Percentiles rank a stretch among this genome's conserved stretches.
Conservation (phyloP, 2,888 invertebrate genomes). For the Unio delphinus region DNA sequence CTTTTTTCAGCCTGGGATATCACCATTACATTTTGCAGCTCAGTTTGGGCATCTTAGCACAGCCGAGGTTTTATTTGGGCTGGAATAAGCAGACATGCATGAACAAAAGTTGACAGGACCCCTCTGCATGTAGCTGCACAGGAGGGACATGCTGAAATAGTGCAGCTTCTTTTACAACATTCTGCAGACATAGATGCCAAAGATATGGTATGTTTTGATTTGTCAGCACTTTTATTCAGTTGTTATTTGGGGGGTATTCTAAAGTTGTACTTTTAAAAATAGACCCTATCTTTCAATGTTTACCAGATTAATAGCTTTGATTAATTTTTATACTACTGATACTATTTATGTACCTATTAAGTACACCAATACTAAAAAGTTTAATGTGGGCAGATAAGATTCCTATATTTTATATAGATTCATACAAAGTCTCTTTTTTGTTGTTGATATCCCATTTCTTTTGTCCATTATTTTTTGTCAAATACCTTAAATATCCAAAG, state of each 20-base stretch:
- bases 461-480: too few relatives aligned
- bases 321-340: too few relatives aligned
- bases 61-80: conserved; percentile 87
- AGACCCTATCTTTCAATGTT: not conserved
- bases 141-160: conserved; percentile 85
- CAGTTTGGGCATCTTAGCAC: conserved; percentile 85
- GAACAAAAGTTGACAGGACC: conserved; percentile 93
- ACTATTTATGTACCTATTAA: too few relatives aligned
- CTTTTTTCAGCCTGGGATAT: conserved; percentile 83
- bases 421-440: too few relatives aligned
- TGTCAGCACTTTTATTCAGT: not conserved
- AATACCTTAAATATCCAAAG: too few relatives aligned
- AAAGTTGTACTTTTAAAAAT: not conserved
- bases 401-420: too few relatives aligned
- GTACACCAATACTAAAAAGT: too few relatives aligned
- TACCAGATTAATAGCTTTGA: not conserved
- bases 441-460: too few relatives aligned
- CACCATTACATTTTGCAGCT: conserved; percentile 89
- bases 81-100: conserved; percentile 89
- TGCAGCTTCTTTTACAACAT: conserved; percentile 79
- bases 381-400: too few relatives aligned
- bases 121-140: conserved; percentile 91
- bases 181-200: conserved; percentile 82
- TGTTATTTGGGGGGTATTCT: not conserved
- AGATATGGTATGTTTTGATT: conserved; percentile 82